Percentiles rank a stretch among this genome's conserved stretches.
Evolutionary conservation across 2,797 vertebrate species (phyloP).

Genomic region (Myiotriccus ornatus): DNA sequence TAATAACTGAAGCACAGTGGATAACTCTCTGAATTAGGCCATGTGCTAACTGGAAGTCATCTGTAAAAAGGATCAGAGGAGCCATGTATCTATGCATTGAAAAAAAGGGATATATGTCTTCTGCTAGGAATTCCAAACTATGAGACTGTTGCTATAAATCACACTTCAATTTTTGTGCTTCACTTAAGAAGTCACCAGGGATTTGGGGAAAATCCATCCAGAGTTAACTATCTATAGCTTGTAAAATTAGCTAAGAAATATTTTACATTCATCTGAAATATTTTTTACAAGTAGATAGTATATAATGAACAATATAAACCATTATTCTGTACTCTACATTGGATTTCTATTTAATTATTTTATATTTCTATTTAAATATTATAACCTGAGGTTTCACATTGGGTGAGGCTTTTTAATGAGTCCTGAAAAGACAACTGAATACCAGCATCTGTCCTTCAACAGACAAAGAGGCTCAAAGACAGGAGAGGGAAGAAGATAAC

Average conservation of each 20-base stretch:
- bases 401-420: neutral
- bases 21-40: constrained; percentile 30
- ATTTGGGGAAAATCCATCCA: neutral
- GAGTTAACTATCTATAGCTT: neutral
- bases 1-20: constrained; percentile 32
- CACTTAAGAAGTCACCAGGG: neutral
- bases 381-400: neutral
- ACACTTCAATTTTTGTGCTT: neutral
- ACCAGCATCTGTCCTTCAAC: neutral
- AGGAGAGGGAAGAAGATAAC: neutral
- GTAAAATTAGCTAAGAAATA: neutral
- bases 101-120: constrained; percentile 7
- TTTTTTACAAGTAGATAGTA: neutral
- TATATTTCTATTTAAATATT: neutral
- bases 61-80: constrained; percentile 33
- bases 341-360: neutral
- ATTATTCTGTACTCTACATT: neutral
- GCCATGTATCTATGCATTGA: neutral
- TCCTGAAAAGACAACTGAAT: neutral
- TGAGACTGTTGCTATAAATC: neutral
- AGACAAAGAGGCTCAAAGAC: neutral
- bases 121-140: constrained; percentile 11
- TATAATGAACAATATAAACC: neutral
- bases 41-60: constrained; percentile 30
- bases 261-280: neutral